phyloP scores from a whole-genome alignment of 2,797 vertebrate genomes.

The Gephyroberyx darwinii region DNA sequence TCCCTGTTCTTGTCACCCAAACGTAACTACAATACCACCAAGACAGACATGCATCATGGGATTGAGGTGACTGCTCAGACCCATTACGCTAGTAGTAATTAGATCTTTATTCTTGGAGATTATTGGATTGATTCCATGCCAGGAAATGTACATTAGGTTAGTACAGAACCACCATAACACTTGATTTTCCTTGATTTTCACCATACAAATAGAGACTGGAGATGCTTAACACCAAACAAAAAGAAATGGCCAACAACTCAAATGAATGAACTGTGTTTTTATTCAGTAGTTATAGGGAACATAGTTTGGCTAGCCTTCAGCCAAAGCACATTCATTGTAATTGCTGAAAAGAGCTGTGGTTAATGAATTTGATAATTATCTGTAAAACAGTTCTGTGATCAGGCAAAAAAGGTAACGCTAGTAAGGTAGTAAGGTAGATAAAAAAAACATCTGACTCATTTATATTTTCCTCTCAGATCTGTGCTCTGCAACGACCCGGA shows the following conservation, averaged over 20 bases:
- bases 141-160: neutral
- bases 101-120: neutral
- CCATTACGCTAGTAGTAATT: neutral
- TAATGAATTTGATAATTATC: neutral
- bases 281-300: neutral
- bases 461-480: constrained; percentile 77
- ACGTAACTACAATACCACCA: too few relatives aligned
- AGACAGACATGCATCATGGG: constrained; percentile 3
- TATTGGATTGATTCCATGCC: constrained; percentile 18
- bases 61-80: neutral
- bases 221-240: neutral
- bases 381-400: neutral
- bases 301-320: neutral
- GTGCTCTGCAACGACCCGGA: constrained; percentile 95
- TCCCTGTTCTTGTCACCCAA: neutral
- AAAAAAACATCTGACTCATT: neutral
- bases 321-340: neutral
- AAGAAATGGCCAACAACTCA: neutral
- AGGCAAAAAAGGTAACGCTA: too few relatives aligned
- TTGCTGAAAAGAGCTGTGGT: neutral
- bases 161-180: neutral
- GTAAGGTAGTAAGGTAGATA: neutral
- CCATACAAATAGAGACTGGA: neutral
- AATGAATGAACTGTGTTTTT: neutral
- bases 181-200: neutral